phyloP scores from a whole-genome alignment of 2,113 vertebrate species.

The Nettapus auritus region DNA sequence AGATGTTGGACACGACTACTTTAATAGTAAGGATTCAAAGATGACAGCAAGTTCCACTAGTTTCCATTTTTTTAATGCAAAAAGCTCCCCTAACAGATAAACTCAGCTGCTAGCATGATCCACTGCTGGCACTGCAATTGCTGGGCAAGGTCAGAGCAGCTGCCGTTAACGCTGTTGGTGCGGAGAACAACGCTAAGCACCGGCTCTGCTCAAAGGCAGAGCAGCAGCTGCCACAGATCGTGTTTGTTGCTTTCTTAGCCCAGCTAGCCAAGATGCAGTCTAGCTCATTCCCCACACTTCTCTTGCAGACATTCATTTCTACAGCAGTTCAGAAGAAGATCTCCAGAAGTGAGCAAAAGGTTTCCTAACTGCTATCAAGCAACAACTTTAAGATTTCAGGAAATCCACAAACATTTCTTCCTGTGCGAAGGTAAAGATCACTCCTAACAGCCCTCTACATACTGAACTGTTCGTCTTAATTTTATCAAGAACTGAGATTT shows the following conservation, averaged over 20 bases:
- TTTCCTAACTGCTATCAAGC: not conserved
- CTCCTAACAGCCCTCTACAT: not conserved
- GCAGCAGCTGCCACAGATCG: not conserved
- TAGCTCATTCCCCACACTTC: not conserved
- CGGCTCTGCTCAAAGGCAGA: not conserved
- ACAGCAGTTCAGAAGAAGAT: not conserved
- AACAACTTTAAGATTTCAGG: not conserved
- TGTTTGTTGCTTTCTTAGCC: not conserved
- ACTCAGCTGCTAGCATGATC: not conserved
- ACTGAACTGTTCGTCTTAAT: not conserved
- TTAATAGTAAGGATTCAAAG: not conserved
- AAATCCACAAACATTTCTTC: not conserved
- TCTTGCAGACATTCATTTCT: not conserved
- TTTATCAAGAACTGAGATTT: not conserved
- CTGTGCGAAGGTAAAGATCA: not conserved
- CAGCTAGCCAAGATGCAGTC: not conserved
- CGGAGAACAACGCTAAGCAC: fast-evolving
- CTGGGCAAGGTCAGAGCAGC: not conserved
- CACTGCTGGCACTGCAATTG: not conserved
- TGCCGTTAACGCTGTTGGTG: not conserved
- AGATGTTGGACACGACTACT: not conserved
- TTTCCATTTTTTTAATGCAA: not conserved
- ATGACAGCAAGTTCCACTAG: not conserved
- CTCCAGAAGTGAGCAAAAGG: not conserved
- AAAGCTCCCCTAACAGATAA: not conserved